Evolutionary conservation across 2,797 vertebrate genomes (phyloP).

Genomic region (Ficedula albicollis): DNA sequence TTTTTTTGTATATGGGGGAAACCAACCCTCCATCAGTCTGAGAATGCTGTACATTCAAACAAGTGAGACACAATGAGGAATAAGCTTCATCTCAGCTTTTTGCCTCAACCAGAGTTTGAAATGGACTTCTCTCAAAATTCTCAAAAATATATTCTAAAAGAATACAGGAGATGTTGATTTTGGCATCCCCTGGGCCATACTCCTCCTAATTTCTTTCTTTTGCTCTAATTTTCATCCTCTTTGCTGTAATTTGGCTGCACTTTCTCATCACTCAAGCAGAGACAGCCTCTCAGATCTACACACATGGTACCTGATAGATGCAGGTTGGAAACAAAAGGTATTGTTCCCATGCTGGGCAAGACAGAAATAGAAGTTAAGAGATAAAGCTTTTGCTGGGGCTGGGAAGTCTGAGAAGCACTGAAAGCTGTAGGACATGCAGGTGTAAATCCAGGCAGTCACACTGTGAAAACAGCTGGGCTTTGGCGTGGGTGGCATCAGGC

Average conservation of each 20-base stretch:
- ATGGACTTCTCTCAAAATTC: not conserved
- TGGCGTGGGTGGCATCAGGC: not conserved
- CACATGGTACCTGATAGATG: not conserved
- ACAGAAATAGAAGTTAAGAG: not conserved
- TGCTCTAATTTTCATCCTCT: not conserved
- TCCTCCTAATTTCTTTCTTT: not conserved
- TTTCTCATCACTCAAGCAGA: not conserved
- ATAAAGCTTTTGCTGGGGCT: not conserved
- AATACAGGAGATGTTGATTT: not conserved
- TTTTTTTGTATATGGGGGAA: not conserved
- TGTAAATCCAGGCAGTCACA: fast-evolving
- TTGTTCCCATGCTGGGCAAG: not conserved
- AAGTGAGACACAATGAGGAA: not conserved
- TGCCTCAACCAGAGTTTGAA: not conserved
- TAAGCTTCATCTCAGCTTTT: not conserved
- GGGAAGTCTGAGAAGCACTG: not conserved
- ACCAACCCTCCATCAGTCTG: not conserved
- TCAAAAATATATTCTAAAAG: not conserved
- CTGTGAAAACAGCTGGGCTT: fast-evolving
- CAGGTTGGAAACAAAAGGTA: not conserved
- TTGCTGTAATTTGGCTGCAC: not conserved
- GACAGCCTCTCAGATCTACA: not conserved
- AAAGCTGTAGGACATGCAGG: not conserved
- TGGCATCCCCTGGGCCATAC: not conserved
- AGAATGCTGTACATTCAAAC: not conserved